Evolutionary conservation across 2,888 invertebrate genomes (phyloP).

Genomic region (Andrena chrysosceles): DNA sequence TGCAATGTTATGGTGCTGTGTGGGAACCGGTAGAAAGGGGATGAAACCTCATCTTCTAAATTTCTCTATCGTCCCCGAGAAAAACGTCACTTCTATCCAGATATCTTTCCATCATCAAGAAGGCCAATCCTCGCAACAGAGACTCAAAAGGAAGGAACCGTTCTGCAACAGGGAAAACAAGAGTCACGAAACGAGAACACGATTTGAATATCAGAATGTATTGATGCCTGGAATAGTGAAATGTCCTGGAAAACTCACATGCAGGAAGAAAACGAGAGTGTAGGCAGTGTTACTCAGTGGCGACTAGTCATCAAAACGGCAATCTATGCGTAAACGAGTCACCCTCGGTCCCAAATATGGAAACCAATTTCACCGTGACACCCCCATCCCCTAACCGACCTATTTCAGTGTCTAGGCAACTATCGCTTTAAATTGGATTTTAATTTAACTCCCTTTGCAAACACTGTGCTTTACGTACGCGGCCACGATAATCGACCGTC

Average conservation of each 20-base stretch:
- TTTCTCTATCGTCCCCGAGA: too few relatives aligned
- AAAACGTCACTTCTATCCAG: too few relatives aligned
- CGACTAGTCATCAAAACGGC: constrained; percentile 17
- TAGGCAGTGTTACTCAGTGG: neutral
- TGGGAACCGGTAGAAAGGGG: too few relatives aligned
- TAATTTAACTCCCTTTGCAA: constrained; percentile 69
- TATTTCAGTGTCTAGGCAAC: constrained; percentile 24
- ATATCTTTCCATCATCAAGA: too few relatives aligned
- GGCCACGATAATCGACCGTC: constrained; percentile 50
- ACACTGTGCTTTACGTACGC: constrained; percentile 37
- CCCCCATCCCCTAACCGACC: constrained; percentile 1
- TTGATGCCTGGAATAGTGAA: neutral
- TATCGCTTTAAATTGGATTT: constrained; percentile 72
- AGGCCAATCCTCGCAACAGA: too few relatives aligned
- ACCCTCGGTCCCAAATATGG: constrained; percentile 26
- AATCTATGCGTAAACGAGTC: constrained; percentile 14
- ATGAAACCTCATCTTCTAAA: too few relatives aligned
- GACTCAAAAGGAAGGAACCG: too few relatives aligned
- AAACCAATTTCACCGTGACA: constrained; percentile 22
- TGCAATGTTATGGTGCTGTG: too few relatives aligned
- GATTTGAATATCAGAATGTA: neutral
- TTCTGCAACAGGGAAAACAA: neutral
- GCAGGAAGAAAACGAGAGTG: neutral
- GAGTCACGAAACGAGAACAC: neutral
- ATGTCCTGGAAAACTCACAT: neutral